Conservation (phyloP, 2,797 vertebrate species). For the Serranus cabrilla region DNA sequence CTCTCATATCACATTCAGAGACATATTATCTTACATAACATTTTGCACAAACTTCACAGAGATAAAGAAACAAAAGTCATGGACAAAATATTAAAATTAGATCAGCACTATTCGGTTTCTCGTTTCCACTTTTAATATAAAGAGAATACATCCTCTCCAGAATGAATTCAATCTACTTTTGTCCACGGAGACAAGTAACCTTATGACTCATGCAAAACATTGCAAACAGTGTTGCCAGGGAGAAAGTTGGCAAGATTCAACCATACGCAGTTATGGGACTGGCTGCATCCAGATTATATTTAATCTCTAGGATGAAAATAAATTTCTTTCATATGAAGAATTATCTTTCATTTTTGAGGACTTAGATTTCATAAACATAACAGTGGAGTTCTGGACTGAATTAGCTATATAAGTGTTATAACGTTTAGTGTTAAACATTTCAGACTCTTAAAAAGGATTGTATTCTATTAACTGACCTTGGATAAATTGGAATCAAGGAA, state of each 20-base stretch:
- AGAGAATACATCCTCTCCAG: slow-evolving; percentile 4
- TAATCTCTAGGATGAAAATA: slow-evolving; percentile 11
- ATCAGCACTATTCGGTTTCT: background rate
- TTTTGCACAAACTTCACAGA: background rate
- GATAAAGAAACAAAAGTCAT: background rate
- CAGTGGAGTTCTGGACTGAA: background rate
- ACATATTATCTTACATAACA: background rate
- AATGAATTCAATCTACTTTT: slow-evolving; percentile 12
- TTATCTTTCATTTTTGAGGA: background rate
- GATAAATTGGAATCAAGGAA: background rate
- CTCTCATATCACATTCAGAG: background rate
- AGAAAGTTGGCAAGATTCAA: background rate
- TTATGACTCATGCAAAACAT: slow-evolving; percentile 4
- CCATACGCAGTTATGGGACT: background rate
- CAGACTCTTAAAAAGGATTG: background rate
- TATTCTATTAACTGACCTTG: background rate
- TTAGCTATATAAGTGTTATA: background rate
- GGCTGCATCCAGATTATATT: background rate
- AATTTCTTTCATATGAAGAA: slow-evolving; percentile 1
- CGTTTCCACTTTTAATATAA: background rate
- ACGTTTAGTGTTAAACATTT: background rate
- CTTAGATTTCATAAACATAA: background rate
- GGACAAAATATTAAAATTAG: slow-evolving; percentile 1
- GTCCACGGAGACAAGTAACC: background rate
- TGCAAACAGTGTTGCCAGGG: background rate